Conservation (phyloP, 2,888 invertebrate species). For the Chloroclysta siterata region DNA sequence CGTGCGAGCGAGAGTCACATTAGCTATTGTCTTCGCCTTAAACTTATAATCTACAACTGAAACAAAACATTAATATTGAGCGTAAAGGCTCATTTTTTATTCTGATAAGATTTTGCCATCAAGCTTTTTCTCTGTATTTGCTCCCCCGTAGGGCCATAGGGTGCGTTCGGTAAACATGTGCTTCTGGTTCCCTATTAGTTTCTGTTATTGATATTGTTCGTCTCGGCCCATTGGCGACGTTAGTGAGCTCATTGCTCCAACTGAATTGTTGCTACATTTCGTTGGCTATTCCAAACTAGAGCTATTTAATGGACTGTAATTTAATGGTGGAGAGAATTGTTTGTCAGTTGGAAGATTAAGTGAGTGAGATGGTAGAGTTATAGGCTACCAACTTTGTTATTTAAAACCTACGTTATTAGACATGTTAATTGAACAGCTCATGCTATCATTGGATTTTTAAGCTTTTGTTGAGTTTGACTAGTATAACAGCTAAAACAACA, state of each 20-base stretch:
- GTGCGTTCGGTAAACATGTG: slow-evolving; percentile 25
- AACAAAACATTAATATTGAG: neutral
- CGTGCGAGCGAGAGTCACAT: no score
- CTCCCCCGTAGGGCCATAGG: slow-evolving; percentile 4
- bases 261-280: slow-evolving; percentile 40
- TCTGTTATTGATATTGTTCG: slow-evolving; percentile 43
- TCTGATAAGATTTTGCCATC: neutral
- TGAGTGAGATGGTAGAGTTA: slow-evolving; percentile 19
- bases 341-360: slow-evolving; percentile 31
- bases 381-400: neutral
- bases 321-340: slow-evolving; percentile 35
- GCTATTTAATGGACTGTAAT: slow-evolving; percentile 26
- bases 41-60: no score
- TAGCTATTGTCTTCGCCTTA: no score
- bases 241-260: slow-evolving; percentile 40
- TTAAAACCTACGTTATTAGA: neutral
- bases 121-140: slow-evolving; percentile 13
- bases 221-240: slow-evolving; percentile 40
- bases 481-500: no score
- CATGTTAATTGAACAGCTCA: neutral
- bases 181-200: slow-evolving; percentile 27
- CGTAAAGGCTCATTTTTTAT: neutral
- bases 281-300: slow-evolving; percentile 38
- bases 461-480: neutral
- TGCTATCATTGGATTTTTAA: neutral